phyloP scores from a whole-genome alignment of 2,797 vertebrate species.

The Sarcophilus harrisii region DNA sequence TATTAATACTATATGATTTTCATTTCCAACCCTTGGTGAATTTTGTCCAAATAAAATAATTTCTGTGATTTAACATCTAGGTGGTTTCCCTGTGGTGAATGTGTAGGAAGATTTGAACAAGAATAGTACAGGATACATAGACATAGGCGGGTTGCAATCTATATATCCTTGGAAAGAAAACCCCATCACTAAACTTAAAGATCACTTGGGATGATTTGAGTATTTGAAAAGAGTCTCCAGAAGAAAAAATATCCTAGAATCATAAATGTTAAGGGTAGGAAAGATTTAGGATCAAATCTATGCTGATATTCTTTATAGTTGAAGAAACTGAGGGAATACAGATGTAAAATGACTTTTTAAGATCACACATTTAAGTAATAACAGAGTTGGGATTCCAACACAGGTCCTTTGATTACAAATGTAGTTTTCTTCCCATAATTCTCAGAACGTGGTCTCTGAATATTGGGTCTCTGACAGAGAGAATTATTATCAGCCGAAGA shows the following conservation, averaged over 20 bases:
- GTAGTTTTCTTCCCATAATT: not conserved
- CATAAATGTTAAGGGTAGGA: not conserved
- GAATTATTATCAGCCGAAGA: not conserved
- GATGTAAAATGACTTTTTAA: not conserved
- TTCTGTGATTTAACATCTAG: conserved; percentile 43
- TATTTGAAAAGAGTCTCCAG: not conserved
- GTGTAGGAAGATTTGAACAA: not conserved
- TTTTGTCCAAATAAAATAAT: conserved; percentile 41
- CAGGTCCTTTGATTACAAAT: not conserved
- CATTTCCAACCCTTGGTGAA: conserved; percentile 32
- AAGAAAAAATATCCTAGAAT: not conserved
- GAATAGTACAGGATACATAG: not conserved
- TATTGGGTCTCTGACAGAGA: not conserved
- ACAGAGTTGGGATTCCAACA: not conserved
- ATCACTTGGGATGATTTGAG: not conserved
- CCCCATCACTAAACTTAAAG: not conserved
- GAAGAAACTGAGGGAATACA: not conserved
- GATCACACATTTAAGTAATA: not conserved
- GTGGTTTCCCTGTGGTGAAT: not conserved
- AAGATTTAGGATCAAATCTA: not conserved
- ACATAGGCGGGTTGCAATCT: not conserved
- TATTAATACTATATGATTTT: conserved; percentile 37
- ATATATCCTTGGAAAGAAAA: not conserved
- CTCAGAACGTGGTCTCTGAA: not conserved
- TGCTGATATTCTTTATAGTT: not conserved